A percentile compares a stretch with the other conserved stretches of the same genome.
phyloP scores from a whole-genome alignment of 2,113 vertebrate species.

The Corynorhinus townsendii region DNA sequence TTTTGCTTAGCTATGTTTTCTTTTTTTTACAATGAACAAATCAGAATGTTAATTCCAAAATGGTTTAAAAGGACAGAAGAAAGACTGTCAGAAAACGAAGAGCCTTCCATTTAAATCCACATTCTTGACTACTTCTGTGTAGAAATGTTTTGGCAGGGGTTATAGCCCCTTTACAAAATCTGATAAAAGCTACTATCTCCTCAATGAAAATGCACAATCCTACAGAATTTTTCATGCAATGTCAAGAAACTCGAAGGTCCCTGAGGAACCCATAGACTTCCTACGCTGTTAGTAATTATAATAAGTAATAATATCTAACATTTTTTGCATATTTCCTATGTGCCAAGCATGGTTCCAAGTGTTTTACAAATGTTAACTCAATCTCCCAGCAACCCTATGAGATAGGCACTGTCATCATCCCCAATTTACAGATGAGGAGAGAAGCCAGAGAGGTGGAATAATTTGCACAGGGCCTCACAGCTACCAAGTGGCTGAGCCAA shows the following conservation, averaged over 20 bases:
- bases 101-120: neutral
- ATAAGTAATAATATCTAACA: neutral
- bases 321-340: neutral
- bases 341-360: neutral
- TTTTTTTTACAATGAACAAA: neutral
- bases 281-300: neutral
- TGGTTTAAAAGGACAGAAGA: neutral
- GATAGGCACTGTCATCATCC: neutral
- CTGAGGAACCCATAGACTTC: neutral
- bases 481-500: neutral
- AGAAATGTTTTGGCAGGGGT: neutral
- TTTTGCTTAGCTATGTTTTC: constrained; percentile 12
- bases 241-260: neutral
- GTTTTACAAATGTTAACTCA: neutral
- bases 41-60: neutral
- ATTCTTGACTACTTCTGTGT: neutral
- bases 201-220: neutral
- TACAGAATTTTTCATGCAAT: neutral
- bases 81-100: neutral
- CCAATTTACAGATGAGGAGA: neutral
- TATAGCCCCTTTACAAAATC: neutral
- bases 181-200: neutral
- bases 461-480: neutral
- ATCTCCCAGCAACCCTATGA: neutral
- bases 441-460: neutral